A percentile compares a stretch with the other conserved stretches of the same genome.
Conservation (phyloP, 2,797 vertebrate genomes). For the Betta splendens region DNA sequence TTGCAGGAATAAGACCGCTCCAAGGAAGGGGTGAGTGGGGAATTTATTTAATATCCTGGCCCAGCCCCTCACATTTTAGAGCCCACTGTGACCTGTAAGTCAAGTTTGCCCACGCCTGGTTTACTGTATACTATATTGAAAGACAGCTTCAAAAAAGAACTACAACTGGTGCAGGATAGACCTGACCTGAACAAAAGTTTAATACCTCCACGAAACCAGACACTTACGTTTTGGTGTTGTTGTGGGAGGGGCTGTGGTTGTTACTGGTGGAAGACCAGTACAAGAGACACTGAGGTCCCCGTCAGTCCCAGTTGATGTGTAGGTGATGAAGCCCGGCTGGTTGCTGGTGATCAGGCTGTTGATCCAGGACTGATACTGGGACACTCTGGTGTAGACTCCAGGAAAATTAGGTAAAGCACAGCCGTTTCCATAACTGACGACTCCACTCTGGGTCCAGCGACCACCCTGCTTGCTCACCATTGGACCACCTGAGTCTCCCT, state of each 20-base stretch:
- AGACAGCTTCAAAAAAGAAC: too few species aligned
- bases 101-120: too few species aligned
- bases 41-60: too few species aligned
- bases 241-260: background rate
- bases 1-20: too few species aligned
- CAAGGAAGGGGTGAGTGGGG: too few species aligned
- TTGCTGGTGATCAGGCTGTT: slow-evolving; percentile 15
- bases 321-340: slow-evolving; percentile 45
- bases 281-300: slow-evolving; percentile 60
- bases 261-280: background rate
- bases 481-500: slow-evolving; percentile 75
- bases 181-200: too few species aligned
- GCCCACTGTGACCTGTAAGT: too few species aligned
- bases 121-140: too few species aligned
- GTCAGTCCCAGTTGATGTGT: slow-evolving; percentile 53
- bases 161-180: too few species aligned
- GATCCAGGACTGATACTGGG: slow-evolving; percentile 67
- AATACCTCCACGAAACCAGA: too few species aligned
- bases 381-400: slow-evolving; percentile 68
- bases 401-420: slow-evolving; percentile 45
- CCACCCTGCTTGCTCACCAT: slow-evolving; percentile 41
- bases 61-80: too few species aligned
- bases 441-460: slow-evolving; percentile 56
- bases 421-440: slow-evolving; percentile 57
- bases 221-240: background rate